These are phyloP conservation scores for Caranx melampygus DNA, from an alignment of 2,113 vertebrate genomes.

Conservation along the genomic window DNA sequence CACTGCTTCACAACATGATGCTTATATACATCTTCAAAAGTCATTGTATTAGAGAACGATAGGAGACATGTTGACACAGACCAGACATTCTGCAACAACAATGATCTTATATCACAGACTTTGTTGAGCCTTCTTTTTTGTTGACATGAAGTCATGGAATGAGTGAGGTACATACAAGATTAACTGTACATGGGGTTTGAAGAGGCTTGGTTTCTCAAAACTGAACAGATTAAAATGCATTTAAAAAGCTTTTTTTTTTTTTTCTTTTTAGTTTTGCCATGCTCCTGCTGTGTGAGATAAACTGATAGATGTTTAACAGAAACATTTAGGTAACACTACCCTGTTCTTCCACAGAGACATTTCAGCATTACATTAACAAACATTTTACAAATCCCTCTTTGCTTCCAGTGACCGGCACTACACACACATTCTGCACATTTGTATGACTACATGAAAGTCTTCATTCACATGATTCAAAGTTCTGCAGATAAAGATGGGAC, in stretches of 20 bases:
- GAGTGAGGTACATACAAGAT: background rate
- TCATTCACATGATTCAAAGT: background rate
- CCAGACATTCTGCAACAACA: background rate
- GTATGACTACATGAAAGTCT: background rate
- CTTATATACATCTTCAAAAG: background rate
- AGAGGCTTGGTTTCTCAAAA: background rate
- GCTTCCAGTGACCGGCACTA: conserved; percentile 12
- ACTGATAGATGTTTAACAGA: background rate
- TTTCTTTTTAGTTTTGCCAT: too few species aligned
- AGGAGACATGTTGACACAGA: background rate
- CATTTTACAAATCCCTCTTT: background rate
- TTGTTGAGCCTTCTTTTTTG: background rate
- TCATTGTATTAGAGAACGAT: background rate
- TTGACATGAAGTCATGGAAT: background rate
- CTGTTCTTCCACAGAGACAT: background rate
- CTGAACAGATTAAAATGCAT: background rate
- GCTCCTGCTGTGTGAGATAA: background rate
- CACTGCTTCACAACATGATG: background rate
- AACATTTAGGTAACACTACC: background rate
- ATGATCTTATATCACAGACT: background rate
- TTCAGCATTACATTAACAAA: background rate
- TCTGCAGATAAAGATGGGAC: background rate
- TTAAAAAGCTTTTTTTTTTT: background rate
- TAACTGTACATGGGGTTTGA: too few species aligned
- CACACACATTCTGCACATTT: background rate